Base-by-base conservation (phyloP, 2,888 invertebrate species). In the Cancer borealis region DNA sequence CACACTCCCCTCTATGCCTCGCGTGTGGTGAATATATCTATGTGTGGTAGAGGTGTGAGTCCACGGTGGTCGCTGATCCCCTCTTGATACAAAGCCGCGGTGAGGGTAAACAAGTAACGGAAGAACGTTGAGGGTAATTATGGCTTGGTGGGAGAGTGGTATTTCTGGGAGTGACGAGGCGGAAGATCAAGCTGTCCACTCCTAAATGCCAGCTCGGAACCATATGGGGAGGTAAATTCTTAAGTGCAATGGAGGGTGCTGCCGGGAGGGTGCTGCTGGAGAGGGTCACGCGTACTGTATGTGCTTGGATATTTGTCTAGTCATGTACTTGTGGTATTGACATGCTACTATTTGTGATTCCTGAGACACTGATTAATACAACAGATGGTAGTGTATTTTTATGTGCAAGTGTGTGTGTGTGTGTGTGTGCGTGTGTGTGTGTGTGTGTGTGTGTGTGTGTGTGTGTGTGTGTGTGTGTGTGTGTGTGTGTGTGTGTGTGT, bases 371-470 rank as follows among this genome's bases (percentile, higher is more conserved):
- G 21, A 14, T 60, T 21, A 21, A 60, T 21, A 21, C 21, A 21
- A 21, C 1, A 21, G 60, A 4, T 60, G 60, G 17, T 17, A 21
- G 60, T 60, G 60, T 60, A 21, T 60, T 12, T 79, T 10, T 30
- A 21, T 87, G 30, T 30, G 84, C 26, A 12, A 39, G 87, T 87
- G 87, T 87, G 87, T 87, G 87, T 87, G 87, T 87, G 87, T 87
- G 87, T 87, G 87, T 87, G 87, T 30, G 87, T 73, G 66, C n/a
- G 66, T 21, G 66, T 73, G 66, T 73, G 66, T 21, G 66, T 73
- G 66, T 73, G 66, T 73, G 66, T 73, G n/a, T 73, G 66, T 73
- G 66, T 73, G 66, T 73, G 66, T n/a, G 66, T n/a, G 66, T n/a
- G 66, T n/a, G 66, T 73, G 66, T 73, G 66, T n/a, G 66, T 73